Percentiles rank a stretch among this genome's conserved stretches.
Evolutionary conservation across 2,113 vertebrate genomes (phyloP).

Genomic region (Pica pica): DNA sequence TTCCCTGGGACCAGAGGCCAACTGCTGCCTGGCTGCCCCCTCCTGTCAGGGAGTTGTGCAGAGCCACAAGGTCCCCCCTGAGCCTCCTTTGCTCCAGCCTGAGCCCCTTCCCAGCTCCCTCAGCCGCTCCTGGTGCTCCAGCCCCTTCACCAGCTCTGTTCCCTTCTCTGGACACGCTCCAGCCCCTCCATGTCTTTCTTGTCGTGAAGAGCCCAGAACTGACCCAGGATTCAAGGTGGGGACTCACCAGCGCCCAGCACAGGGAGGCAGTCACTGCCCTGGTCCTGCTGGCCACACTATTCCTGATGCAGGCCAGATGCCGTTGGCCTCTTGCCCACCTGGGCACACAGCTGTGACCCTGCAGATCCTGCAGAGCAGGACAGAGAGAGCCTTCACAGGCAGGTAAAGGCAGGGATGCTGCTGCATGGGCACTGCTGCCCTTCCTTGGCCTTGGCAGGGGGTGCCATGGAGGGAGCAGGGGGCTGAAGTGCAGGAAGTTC

Average conservation of each 20-base stretch:
- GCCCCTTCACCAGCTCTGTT: background rate
- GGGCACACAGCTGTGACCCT: background rate
- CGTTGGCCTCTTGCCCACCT: background rate
- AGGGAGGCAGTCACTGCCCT: background rate
- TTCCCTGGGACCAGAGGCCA: background rate
- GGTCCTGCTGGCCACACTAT: background rate
- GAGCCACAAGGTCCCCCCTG: background rate
- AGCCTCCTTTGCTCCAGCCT: background rate
- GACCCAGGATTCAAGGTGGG: background rate
- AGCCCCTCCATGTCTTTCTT: background rate
- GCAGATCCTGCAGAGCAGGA: background rate
- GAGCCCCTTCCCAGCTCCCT: background rate
- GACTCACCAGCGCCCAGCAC: background rate
- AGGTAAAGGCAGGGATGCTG: background rate
- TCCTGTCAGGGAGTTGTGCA: background rate
- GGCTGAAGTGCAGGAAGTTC: background rate
- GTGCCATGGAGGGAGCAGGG: background rate
- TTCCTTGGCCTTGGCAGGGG: background rate
- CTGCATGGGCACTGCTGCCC: background rate
- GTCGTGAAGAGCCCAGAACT: background rate
- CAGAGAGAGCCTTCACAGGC: background rate
- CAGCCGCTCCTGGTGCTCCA: background rate
- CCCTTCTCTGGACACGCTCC: background rate
- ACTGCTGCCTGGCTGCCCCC: accelerated
- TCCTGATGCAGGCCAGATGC: background rate